These are phyloP conservation scores for Thysanoteuthis rhombus DNA, from an alignment of 2,888 invertebrate species.

Conservation along the genomic window DNA sequence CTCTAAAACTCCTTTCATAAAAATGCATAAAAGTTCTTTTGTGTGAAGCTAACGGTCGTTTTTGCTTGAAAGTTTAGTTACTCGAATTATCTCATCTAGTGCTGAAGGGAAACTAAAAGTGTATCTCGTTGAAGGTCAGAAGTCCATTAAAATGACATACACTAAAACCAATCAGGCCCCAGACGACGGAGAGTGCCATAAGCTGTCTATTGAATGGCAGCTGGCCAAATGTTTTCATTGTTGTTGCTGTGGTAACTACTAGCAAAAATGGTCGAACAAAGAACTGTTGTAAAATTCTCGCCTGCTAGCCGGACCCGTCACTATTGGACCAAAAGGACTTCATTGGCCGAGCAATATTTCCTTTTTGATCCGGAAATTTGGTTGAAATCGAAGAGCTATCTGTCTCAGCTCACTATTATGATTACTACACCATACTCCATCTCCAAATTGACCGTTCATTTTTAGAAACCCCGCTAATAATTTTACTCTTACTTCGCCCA, in stretches of 20 bases:
- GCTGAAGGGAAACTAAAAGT: not conserved
- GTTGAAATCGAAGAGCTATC: not conserved
- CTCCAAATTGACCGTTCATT: not conserved
- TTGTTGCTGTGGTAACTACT: not conserved
- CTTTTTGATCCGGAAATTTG: not conserved
- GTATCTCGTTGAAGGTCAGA: not conserved
- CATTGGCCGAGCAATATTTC: not conserved
- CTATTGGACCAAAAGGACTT: too few species aligned
- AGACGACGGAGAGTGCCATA: not conserved
- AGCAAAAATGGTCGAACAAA: not conserved
- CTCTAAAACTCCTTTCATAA: not conserved
- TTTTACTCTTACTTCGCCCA: not conserved
- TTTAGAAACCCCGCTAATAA: not conserved
- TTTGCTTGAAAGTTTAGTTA: not conserved
- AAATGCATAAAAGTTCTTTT: not conserved
- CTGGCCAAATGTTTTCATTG: not conserved
- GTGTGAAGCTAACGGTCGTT: not conserved
- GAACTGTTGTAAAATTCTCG: not conserved
- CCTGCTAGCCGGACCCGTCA: not conserved
- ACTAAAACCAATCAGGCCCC: not conserved
- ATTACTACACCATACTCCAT: not conserved
- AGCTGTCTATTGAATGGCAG: not conserved
- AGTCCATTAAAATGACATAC: not conserved
- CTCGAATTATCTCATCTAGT: not conserved
- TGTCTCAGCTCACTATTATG: not conserved